Base-by-base conservation (phyloP, 2,113 vertebrate species). In the Caloenas nicobarica region DNA sequence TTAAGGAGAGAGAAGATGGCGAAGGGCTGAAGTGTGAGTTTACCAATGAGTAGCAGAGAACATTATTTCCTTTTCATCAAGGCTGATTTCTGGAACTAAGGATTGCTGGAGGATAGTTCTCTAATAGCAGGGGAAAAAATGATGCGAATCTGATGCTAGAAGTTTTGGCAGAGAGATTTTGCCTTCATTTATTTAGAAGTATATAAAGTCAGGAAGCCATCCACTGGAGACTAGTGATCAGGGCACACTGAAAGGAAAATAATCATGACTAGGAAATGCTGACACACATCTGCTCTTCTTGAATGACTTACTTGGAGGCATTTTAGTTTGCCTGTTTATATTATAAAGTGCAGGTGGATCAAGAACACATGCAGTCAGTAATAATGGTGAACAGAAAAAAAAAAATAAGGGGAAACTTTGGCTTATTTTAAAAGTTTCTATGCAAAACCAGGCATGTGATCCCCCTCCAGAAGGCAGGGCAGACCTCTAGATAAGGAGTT, bases 401-500 rank as follows among this genome's bases (percentile, higher is more conserved):
- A 58, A 31, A 66, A 10, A 5, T 36, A n/a, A 44, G 54, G 29
- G 25, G 33, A 46, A 86, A 89, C 56, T 86, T 38, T 26, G 34
- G 16, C 33, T 79, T 53, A 33, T 40, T 73, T 89, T 53, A 60
- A 24, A 86, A 78, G 22, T 68, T 81, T 24, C 24, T 71, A 18
- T 81, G 79, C 33, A 40, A 88, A 94, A 73, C 3, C 9, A 81
- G 9, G 61, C 72, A 4, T 0, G 3, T 69, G 65, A 88, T 50
- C 34, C 31, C 19, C 25, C 24, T 84, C 83, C 85, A 96, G 92
- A 94, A 95, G 85, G 71, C 74, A 95, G 77, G 70, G 81, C 57
- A 95, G 80, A 95, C 73, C 65, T 86, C 65, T 92, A 13, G 53
- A 61, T 58, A 87, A 79, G 60, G 86, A 95, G 89, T 95, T 91